Evolutionary conservation across 2,797 vertebrate species (phyloP).

Genomic region (Enteromius treurensis): DNA sequence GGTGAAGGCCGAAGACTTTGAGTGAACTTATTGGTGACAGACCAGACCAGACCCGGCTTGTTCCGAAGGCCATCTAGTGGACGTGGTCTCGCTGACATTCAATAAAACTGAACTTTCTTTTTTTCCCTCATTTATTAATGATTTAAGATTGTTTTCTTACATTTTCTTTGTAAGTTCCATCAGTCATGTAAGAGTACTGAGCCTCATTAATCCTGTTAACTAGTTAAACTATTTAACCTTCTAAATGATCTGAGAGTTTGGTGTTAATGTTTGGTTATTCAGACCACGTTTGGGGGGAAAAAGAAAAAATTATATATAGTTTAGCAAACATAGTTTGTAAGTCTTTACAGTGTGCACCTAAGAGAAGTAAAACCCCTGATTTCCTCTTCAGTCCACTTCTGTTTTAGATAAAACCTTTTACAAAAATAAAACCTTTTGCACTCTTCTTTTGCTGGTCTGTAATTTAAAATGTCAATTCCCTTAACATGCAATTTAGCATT

Average conservation of each 20-base stretch:
- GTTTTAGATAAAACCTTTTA: background rate
- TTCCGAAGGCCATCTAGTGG: no score
- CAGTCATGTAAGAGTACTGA: background rate
- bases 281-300: background rate
- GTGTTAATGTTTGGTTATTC: background rate
- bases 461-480: background rate
- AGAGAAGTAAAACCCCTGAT: background rate
- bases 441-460: background rate
- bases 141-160: background rate
- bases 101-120: background rate
- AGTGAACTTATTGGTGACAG: background rate
- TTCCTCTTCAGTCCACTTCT: background rate
- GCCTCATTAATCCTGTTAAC: background rate
- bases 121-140: background rate
- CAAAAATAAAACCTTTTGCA: background rate
- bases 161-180: background rate
- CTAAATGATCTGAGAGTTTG: background rate
- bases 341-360: background rate
- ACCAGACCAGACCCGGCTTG: background rate
- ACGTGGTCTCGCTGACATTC: no score
- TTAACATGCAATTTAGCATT: background rate
- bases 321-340: background rate
- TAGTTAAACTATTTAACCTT: background rate
- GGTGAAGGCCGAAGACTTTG: conserved; percentile 65
- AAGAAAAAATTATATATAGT: background rate